A percentile compares a stretch with the other conserved stretches of the same genome.
phyloP scores from a whole-genome alignment of 2,797 vertebrate species.

The Mus spretus region DNA sequence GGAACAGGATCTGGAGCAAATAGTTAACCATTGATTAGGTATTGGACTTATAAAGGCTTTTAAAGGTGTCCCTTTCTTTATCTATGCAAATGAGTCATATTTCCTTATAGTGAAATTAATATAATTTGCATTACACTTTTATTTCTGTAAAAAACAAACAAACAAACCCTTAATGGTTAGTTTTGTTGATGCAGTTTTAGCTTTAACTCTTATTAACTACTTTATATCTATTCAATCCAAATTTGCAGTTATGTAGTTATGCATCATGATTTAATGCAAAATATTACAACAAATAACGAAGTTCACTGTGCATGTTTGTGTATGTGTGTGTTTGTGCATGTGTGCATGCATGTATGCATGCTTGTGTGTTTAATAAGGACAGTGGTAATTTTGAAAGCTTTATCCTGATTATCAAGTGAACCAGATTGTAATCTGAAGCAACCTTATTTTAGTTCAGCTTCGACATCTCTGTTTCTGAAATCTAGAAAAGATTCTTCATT shows the following conservation, averaged over 20 bases:
- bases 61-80: not conserved
- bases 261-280: not conserved
- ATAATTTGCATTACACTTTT: not conserved
- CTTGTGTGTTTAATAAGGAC: not conserved
- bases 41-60: not conserved
- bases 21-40: not conserved
- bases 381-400: not conserved
- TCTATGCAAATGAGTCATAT: not conserved
- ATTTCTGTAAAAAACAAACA: not conserved
- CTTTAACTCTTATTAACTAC: not conserved
- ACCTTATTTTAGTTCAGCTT: not conserved
- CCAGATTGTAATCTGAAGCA: not conserved
- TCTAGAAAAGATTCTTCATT: slow-evolving; percentile 21
- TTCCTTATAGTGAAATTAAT: not conserved
- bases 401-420: not conserved
- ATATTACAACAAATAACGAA: slow-evolving; percentile 22
- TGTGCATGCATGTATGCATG: not conserved
- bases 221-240: not conserved
- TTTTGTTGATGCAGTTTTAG: not conserved
- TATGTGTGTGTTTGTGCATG: too few relatives aligned
- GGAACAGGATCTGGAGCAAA: not conserved
- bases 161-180: not conserved
- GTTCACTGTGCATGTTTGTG: not conserved
- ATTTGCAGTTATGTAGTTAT: not conserved
- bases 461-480: not conserved